phyloP scores from a whole-genome alignment of 2,888 invertebrate genomes.

The Esperia sulphurella region DNA sequence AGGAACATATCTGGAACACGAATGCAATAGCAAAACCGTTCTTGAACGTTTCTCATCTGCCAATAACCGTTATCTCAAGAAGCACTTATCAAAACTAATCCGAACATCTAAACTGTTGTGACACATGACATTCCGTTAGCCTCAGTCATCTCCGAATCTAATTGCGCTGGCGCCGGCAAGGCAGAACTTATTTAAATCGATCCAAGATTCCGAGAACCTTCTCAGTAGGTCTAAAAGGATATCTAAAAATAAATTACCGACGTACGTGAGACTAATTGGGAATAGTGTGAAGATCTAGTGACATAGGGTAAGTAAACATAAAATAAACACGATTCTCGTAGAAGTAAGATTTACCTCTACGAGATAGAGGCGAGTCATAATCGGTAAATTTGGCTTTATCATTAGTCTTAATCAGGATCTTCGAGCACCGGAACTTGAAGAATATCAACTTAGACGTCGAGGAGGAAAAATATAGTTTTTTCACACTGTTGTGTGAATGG shows the following conservation, averaged over 20 bases:
- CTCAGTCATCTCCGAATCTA: constrained; percentile 27
- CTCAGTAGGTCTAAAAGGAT: constrained; percentile 10
- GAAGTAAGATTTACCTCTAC: too few relatives aligned
- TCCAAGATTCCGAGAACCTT: constrained; percentile 30
- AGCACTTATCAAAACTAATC: constrained; percentile 5
- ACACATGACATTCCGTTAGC: constrained; percentile 7
- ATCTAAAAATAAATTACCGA: constrained; percentile 7
- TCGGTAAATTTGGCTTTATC: background rate
- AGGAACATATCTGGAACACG: background rate
- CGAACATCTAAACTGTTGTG: constrained; percentile 5
- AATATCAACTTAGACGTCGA: too few relatives aligned
- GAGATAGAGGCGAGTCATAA: background rate
- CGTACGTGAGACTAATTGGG: constrained; percentile 2
- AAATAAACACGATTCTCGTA: too few relatives aligned
- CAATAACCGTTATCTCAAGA: constrained; percentile 1
- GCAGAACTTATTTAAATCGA: constrained; percentile 34
- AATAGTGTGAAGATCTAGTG: background rate
- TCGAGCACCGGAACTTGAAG: too few relatives aligned
- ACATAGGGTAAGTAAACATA: background rate
- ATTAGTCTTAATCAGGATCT: too few relatives aligned
- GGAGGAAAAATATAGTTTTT: too few relatives aligned
- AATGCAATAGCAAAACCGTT: background rate
- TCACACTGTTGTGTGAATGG: too few relatives aligned
- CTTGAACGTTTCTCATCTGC: background rate
- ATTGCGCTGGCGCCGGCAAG: constrained; percentile 43